Percentiles rank a stretch among this genome's conserved stretches.
Conservation (phyloP, 2,113 vertebrate genomes). For the Marmota monax region DNA sequence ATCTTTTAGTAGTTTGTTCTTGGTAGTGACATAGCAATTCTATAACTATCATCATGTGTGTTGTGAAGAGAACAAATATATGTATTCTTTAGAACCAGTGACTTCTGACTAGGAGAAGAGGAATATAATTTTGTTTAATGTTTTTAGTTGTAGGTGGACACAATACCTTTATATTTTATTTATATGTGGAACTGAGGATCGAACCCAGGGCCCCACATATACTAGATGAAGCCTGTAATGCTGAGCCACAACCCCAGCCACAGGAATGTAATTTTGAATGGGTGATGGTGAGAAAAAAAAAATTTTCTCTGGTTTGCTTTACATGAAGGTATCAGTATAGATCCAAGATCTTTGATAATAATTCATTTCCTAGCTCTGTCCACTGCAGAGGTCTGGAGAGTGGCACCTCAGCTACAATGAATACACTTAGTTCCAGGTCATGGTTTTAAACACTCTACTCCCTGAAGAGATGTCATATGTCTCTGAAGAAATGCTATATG, state of each 20-base stretch:
- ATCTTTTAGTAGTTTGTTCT: background rate
- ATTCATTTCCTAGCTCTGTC: background rate
- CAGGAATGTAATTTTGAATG: background rate
- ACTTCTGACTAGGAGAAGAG: background rate
- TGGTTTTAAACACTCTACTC: background rate
- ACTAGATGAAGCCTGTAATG: too few species aligned
- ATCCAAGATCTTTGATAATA: background rate
- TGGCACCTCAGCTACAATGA: background rate
- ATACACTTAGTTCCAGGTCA: background rate
- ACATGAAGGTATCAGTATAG: background rate
- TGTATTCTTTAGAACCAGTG: background rate
- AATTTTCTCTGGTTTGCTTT: background rate
- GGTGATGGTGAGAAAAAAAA: background rate
- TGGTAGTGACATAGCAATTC: background rate
- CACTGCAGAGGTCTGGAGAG: background rate
- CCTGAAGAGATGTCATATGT: background rate
- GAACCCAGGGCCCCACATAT: too few species aligned
- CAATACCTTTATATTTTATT: too few species aligned
- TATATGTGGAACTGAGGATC: too few species aligned
- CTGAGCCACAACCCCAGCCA: too few species aligned
- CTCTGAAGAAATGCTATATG: background rate
- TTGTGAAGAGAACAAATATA: background rate
- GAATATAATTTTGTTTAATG: too few species aligned
- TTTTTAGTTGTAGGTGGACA: too few species aligned
- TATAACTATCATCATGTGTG: background rate